These are phyloP conservation scores for Allobates femoralis DNA, from an alignment of 2,797 vertebrate genomes.

Conservation along the genomic window DNA sequence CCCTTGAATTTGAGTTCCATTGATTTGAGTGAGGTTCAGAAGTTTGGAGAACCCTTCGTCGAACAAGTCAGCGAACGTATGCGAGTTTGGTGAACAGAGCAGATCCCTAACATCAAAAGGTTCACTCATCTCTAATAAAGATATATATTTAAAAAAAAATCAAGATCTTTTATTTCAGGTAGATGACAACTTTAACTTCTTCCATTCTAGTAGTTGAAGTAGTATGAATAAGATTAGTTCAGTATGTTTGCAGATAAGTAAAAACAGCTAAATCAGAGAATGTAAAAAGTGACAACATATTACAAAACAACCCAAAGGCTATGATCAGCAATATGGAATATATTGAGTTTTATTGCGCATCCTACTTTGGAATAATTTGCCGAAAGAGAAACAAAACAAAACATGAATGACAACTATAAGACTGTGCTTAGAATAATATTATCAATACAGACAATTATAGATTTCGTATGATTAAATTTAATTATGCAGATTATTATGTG, in stretches of 20 bases:
- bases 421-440: slow-evolving; percentile 10
- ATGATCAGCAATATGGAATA: slow-evolving; percentile 17
- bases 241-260: slow-evolving; percentile 12
- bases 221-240: slow-evolving; percentile 22
- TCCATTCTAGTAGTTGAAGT: background rate
- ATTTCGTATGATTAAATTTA: background rate
- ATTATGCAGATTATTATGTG: background rate
- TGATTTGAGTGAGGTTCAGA: too few relatives aligned
- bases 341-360: background rate
- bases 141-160: background rate
- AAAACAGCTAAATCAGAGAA: slow-evolving; percentile 42
- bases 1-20: too few relatives aligned
- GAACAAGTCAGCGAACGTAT: too few relatives aligned
- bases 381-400: background rate
- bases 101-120: too few relatives aligned
- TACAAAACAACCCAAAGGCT: slow-evolving; percentile 39
- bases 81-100: too few relatives aligned
- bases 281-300: slow-evolving; percentile 39
- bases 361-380: slow-evolving; percentile 6
- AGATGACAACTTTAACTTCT: background rate
- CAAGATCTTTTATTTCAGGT: background rate
- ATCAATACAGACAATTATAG: background rate
- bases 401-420: slow-evolving; percentile 13
- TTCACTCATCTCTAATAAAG: too few relatives aligned
- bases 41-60: too few relatives aligned